These are phyloP conservation scores for Sula dactylatra DNA, from an alignment of 2,113 vertebrate species.

Conservation along the genomic window DNA sequence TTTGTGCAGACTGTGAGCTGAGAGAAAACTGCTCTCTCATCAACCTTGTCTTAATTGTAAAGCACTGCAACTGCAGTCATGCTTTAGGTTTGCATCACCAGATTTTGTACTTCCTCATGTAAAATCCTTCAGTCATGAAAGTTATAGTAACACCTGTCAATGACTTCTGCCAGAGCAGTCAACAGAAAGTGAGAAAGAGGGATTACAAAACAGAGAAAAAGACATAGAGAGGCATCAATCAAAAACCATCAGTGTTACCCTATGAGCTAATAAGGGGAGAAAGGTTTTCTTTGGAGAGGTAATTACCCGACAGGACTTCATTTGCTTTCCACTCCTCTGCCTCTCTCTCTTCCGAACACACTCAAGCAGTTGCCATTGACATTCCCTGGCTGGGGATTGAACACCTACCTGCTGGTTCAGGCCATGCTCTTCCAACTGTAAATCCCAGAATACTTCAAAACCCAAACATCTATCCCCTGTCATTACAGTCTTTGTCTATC, in stretches of 20 bases:
- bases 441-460: neutral
- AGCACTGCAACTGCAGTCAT: neutral
- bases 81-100: neutral
- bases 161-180: neutral
- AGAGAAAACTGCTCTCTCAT: neutral
- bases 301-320: conserved; percentile 5
- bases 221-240: neutral
- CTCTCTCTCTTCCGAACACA: neutral
- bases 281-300: neutral
- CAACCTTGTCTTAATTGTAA: neutral
- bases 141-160: conserved; percentile 4
- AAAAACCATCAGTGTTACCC: neutral
- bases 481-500: neutral
- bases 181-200: neutral
- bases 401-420: neutral
- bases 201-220: neutral
- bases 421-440: neutral
- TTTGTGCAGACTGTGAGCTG: neutral
- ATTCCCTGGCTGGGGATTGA: neutral
- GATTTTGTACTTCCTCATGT: neutral
- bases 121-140: neutral
- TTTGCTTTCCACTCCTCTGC: neutral
- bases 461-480: neutral
- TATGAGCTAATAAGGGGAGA: neutral
- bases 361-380: neutral